Evolutionary conservation across 2,113 vertebrate species (phyloP).

Genomic region (Xiphophorus couchianus): DNA sequence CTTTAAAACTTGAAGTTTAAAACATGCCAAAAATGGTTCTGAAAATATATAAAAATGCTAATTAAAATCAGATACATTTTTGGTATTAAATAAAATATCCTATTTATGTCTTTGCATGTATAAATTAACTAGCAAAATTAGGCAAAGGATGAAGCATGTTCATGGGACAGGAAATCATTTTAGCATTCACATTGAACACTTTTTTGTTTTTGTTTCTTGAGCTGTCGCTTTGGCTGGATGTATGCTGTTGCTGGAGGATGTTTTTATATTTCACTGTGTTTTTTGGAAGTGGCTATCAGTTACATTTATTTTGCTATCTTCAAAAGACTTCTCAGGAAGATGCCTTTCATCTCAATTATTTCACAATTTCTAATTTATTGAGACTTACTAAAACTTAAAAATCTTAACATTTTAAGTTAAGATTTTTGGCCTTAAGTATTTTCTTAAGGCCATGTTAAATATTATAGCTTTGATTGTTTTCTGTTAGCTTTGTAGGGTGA

Average conservation of each 20-base stretch:
- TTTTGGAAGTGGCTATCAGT: neutral
- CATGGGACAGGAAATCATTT: neutral
- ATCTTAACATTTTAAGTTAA: neutral
- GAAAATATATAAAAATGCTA: too few relatives aligned
- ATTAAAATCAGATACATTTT: neutral
- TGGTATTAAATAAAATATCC: neutral
- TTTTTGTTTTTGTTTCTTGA: neutral
- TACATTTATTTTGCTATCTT: neutral
- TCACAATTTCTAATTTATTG: neutral
- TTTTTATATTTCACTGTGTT: neutral
- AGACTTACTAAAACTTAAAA: neutral
- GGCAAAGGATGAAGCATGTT: too few relatives aligned
- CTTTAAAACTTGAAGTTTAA: neutral
- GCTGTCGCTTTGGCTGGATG: neutral
- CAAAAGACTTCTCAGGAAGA: neutral
- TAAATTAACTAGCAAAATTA: neutral
- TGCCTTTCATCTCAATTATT: neutral
- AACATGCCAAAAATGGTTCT: neutral
- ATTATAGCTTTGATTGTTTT: neutral
- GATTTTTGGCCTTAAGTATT: neutral
- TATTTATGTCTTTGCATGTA: neutral
- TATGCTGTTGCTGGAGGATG: neutral
- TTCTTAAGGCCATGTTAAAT: neutral
- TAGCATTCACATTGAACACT: too few relatives aligned
- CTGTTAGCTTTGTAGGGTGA: slow-evolving; percentile 9